phyloP scores from a whole-genome alignment of 2,797 vertebrate species.

The Glyptemys insculpta region DNA sequence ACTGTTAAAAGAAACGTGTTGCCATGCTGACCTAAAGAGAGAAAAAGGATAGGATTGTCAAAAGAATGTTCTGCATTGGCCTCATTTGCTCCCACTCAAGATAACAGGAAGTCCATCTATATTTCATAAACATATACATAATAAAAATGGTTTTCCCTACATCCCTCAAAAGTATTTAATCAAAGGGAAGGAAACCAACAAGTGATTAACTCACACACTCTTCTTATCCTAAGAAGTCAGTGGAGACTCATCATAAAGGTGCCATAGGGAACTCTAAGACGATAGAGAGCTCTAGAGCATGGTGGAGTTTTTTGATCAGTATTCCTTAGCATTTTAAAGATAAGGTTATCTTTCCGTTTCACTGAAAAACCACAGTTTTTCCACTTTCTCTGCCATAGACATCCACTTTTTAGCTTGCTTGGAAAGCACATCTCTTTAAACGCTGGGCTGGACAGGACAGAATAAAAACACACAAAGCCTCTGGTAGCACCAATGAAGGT shows the following conservation, averaged over 20 bases:
- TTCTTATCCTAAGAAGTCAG: background rate
- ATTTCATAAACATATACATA: background rate
- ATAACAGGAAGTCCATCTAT: background rate
- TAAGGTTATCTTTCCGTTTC: background rate
- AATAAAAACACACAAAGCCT: fast-evolving
- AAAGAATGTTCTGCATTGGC: background rate
- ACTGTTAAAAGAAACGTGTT: background rate
- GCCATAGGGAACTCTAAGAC: background rate
- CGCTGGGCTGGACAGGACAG: background rate
- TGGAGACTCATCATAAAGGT: background rate
- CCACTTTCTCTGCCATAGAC: background rate
- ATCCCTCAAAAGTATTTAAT: background rate
- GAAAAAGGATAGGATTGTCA: background rate
- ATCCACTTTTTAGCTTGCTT: background rate
- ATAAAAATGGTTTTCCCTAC: background rate
- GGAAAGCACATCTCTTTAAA: background rate
- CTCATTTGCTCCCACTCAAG: constrained; percentile 7
- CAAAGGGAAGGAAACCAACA: background rate
- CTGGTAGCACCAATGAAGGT: background rate
- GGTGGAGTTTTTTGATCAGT: fast-evolving
- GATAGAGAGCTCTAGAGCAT: background rate
- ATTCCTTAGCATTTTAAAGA: background rate
- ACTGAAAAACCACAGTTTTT: background rate
- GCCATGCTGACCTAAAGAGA: background rate
- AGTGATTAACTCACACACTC: background rate